Percentiles rank a stretch among this genome's conserved stretches.
Evolutionary conservation across 2,797 vertebrate species (phyloP).

Genomic region (Chelidonichthys spinosus): DNA sequence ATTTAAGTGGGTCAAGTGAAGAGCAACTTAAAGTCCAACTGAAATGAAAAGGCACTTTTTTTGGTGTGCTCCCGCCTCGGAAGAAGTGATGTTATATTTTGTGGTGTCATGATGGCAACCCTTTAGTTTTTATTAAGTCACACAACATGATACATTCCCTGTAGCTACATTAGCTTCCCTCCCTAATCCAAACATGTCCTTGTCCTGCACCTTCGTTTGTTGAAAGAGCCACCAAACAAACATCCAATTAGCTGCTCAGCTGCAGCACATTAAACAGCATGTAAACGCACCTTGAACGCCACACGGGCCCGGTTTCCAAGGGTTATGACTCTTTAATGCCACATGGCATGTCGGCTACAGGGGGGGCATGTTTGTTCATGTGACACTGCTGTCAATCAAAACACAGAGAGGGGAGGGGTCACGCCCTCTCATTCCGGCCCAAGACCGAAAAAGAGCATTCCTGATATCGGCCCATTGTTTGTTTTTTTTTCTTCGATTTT

Average conservation of each 20-base stretch:
- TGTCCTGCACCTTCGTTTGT: background rate
- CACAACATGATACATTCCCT: background rate
- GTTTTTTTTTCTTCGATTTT: background rate
- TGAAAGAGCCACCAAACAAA: background rate
- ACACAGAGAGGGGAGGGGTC: background rate
- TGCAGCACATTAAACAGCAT: background rate
- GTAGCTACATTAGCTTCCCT: background rate
- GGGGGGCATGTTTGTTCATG: background rate
- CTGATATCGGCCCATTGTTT: background rate
- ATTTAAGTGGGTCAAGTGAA: slow-evolving; percentile 70
- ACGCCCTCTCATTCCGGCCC: background rate
- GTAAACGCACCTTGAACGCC: background rate
- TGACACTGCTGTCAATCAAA: slow-evolving; percentile 32
- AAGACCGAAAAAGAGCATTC: background rate
- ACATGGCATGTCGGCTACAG: background rate
- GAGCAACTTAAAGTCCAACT: slow-evolving; percentile 38
- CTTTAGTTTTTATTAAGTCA: background rate
- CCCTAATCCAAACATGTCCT: background rate
- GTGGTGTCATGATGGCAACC: background rate
- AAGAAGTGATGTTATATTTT: background rate
- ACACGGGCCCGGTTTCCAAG: background rate
- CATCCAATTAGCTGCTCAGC: background rate
- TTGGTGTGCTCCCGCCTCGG: background rate
- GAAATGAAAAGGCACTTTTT: slow-evolving; percentile 8
- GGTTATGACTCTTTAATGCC: background rate